phyloP scores from a whole-genome alignment of 2,888 invertebrate species.

The Drosophila recens region DNA sequence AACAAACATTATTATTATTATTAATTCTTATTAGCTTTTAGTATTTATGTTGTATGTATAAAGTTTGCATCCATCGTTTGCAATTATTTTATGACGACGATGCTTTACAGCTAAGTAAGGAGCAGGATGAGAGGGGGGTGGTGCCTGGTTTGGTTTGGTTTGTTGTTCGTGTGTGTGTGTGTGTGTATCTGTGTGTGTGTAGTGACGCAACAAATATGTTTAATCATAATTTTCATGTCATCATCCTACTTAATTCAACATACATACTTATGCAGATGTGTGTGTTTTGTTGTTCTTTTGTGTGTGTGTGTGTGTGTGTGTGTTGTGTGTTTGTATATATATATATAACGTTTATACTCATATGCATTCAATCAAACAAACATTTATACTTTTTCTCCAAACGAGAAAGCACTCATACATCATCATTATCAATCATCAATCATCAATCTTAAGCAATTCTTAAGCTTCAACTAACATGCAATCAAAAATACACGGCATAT shows the following conservation, averaged over 20 bases:
- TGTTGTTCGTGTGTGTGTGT: conserved; percentile 19
- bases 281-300: conserved; percentile 26
- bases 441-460: conserved; percentile 66
- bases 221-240: conserved; percentile 46
- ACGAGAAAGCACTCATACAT: conserved; percentile 76
- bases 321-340: conserved; percentile 66
- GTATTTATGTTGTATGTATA: conserved; percentile 60
- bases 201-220: conserved; percentile 70
- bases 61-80: conserved; percentile 59
- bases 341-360: conserved; percentile 79
- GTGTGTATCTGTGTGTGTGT: background rate
- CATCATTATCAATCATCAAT: conserved; percentile 58
- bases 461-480: conserved; percentile 66
- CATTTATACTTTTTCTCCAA: conserved; percentile 71
- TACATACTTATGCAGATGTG: conserved; percentile 53
- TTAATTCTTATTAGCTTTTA: conserved; percentile 42
- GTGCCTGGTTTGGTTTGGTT: conserved; percentile 35
- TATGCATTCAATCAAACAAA: conserved; percentile 80
- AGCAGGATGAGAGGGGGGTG: conserved; percentile 23
- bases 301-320: conserved; percentile 20
- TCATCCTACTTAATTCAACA: conserved; percentile 55
- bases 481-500: conserved; percentile 32
- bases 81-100: conserved; percentile 57
- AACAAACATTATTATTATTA: conserved; percentile 68
- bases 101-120: conserved; percentile 67